Percentiles rank a stretch among this genome's conserved stretches.
These are phyloP conservation scores for Campylomormyrus numenius DNA, from an alignment of 2,113 vertebrate genomes.

Conservation along the genomic window DNA sequence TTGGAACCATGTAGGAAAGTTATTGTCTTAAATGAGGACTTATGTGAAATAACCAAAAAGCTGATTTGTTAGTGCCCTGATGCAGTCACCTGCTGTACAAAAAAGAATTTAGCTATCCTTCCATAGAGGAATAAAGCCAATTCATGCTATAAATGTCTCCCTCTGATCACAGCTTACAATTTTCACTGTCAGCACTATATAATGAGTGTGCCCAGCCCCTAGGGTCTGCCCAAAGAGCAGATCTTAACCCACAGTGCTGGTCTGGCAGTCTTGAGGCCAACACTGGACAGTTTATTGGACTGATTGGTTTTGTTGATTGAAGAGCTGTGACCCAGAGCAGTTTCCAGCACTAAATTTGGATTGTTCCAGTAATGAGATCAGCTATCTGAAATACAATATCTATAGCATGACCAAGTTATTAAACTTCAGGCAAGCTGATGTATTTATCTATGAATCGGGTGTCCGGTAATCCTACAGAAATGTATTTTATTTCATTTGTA, in stretches of 20 bases:
- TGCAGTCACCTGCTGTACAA: background rate
- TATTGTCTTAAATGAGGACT: background rate
- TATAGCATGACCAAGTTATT: background rate
- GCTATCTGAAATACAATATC: background rate
- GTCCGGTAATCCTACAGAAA: background rate
- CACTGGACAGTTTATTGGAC: background rate
- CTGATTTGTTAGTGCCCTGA: background rate
- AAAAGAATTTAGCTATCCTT: background rate
- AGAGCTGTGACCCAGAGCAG: background rate
- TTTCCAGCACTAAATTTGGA: background rate
- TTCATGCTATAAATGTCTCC: background rate
- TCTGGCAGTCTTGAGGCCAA: background rate
- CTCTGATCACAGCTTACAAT: background rate
- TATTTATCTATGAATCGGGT: background rate
- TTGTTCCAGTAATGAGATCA: background rate
- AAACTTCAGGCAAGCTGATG: background rate
- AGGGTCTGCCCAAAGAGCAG: background rate
- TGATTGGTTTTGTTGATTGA: background rate
- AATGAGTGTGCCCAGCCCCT: background rate
- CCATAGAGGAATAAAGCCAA: background rate
- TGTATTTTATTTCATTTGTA: background rate
- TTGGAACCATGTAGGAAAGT: background rate
- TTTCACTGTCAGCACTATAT: background rate
- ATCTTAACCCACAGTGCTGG: background rate
- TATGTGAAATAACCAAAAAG: background rate